These are phyloP conservation scores for Baccha elongata DNA, from an alignment of 2,888 invertebrate species.

Conservation along the genomic window DNA sequence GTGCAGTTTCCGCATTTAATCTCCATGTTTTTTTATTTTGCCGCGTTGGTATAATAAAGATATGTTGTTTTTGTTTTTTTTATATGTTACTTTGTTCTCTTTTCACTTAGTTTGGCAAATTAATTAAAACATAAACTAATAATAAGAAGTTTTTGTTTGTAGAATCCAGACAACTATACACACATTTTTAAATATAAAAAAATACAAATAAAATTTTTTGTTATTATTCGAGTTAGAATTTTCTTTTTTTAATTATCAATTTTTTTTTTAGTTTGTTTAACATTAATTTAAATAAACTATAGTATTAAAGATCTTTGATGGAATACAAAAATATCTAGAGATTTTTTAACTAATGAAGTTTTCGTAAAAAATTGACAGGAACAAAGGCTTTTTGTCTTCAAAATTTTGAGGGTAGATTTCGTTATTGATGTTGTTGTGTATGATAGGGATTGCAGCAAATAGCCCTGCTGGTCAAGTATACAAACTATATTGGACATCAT, in stretches of 20 bases:
- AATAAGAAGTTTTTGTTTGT: slow-evolving; percentile 22
- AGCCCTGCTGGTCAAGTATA: background rate
- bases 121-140: slow-evolving; percentile 35
- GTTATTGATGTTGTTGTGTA: background rate
- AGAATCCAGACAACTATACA: slow-evolving; percentile 13
- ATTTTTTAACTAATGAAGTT: slow-evolving; percentile 11
- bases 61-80: slow-evolving; percentile 68
- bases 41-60: slow-evolving; percentile 48
- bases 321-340: slow-evolving; percentile 49
- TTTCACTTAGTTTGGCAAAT: slow-evolving; percentile 37
- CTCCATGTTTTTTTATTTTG: slow-evolving; percentile 33
- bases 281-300: slow-evolving; percentile 44
- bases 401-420: slow-evolving; percentile 8
- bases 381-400: background rate
- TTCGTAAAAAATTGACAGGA: slow-evolving; percentile 3
- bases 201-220: slow-evolving; percentile 48
- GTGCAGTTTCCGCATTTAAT: slow-evolving; percentile 39
- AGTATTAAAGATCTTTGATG: slow-evolving; percentile 27
- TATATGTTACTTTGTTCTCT: slow-evolving; percentile 32
- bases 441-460: slow-evolving; percentile 18
- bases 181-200: slow-evolving; percentile 51
- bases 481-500: background rate
- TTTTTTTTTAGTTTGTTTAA: slow-evolving; percentile 22
- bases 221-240: slow-evolving; percentile 30
- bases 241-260: slow-evolving; percentile 21